phyloP scores from a whole-genome alignment of 2,797 vertebrate species.

The Halcyon smyrnensis region DNA sequence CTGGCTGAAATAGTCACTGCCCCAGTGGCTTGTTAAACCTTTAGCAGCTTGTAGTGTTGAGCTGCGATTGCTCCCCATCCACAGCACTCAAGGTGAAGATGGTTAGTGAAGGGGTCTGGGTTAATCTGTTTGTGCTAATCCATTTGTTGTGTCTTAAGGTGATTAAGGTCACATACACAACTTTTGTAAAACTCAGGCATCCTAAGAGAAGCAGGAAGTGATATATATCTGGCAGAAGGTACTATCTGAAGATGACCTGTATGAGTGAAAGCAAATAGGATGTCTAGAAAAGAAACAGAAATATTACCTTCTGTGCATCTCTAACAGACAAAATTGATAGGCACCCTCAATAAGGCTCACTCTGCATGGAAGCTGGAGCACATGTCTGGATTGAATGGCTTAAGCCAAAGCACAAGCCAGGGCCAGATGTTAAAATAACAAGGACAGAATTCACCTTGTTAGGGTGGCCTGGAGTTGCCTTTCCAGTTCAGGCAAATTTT shows the following conservation, averaged over 20 bases:
- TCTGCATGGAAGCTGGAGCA: neutral
- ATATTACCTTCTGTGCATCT: neutral
- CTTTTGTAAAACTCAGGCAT: neutral
- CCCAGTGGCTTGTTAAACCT: neutral
- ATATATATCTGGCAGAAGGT: neutral
- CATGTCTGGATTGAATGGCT: neutral
- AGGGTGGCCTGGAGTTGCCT: neutral
- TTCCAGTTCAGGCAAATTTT: neutral
- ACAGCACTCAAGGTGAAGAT: neutral
- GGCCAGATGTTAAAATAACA: neutral
- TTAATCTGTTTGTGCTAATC: conserved; percentile 20
- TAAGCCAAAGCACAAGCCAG: neutral
- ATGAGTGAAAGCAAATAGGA: neutral
- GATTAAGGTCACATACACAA: neutral
- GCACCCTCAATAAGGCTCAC: neutral
- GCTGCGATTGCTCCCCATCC: neutral
- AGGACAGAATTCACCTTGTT: neutral
- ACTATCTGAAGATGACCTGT: neutral
- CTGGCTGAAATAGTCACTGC: neutral
- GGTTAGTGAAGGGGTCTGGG: neutral
- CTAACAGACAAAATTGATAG: neutral
- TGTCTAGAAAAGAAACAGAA: neutral
- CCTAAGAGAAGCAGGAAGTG: neutral
- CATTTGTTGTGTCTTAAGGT: neutral
- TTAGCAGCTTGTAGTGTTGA: neutral